Base-by-base conservation (phyloP, 2,888 invertebrate genomes). In the Dryobota labecula region DNA sequence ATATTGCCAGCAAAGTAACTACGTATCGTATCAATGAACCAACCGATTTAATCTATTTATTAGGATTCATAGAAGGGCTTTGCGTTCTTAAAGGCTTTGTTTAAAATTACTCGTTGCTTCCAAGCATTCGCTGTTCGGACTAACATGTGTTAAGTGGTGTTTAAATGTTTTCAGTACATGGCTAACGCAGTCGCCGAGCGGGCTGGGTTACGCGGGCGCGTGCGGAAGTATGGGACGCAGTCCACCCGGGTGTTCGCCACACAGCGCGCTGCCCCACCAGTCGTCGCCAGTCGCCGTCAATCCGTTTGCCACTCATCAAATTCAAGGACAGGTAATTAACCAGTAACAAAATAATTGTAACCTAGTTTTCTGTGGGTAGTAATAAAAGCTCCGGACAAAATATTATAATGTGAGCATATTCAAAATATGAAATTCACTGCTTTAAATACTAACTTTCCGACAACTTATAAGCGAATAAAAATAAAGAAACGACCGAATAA, bases 181-280 rank as follows among this genome's bases (percentile, higher is more conserved):
- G 95, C 76, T 95, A 77, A 89, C 92, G 2, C 95, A 93, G 79
- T 87, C 95, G 2, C 85, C 94, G 9, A 84, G 91, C 8, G 91
- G 93, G 11, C 84, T 95, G 58, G 91, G 92, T 0, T 95, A 95
- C 78, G 89, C 90, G 8, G 86, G 92, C 65, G 89, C 92, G 5
- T 94, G 94, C 78, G 88, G 91, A 30, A 89, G 91, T 58, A 93
- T 94, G 91, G 93, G 92, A 5, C 91, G 94, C 56, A 94, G 94
- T 82, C 94, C 95, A 0, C 91, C 94, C 0, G 94, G 93, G 36
- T 94, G 94, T 85, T 92, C 94, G 11, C 92, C 95, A 15, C 94
- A 94, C 87, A 89, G 89, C 61, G 91, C 90, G 47, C 81, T 95
- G 67, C 92, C 93, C 2, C 95, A 95, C 83, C 95, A 95, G 87